Evolutionary conservation across 2,888 invertebrate species (phyloP), one percentile per base, ranked within the genome.

Genomic region (Troilus luridus): DNA sequence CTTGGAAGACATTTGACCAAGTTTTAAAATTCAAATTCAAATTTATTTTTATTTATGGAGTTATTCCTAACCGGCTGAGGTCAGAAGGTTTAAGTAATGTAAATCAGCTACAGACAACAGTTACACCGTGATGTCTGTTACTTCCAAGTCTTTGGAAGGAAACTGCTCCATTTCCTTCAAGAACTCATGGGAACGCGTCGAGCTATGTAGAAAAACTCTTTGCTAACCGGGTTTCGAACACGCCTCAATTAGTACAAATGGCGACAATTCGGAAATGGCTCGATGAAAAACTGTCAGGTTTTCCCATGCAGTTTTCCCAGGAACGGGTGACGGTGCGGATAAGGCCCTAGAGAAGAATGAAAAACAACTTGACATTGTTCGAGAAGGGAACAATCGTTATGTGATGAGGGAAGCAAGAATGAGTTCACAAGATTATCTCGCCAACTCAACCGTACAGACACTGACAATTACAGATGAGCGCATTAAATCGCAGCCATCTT

Each of bases 361-460:
- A 77, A 64, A 59, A 90, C 54, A 59, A 58, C 56, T 77, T 77
- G 72, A 90, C 90, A 90, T 72, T 90, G 90, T 77, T n/a, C 27
- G 67, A 89, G 89, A 64, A 89, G 27, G 89, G 62, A 90, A 90
- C 90, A 90, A 90, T 89, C 88, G 67, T 60, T 10, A 3, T 11
- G 41, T 89, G 88, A 89, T 72, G 56, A 89, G 24, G 64, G 56
- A 72, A 54, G 24, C 1, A 41, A 77, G 7, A 72, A n/a, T 1
- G 41, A 62, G 90, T 90, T 90, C 90, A 90, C 90, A 90, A 90
- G 90, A 90, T 90, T 90, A 90, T 56, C 77, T 72, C 90, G 90
- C 11, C 90, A 90, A 90, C 24, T 72, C 67, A 58, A 90, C 72
- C 90, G 67, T 90, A n/a, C 17, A 7, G 1, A 12, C 6, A 12